A percentile compares a stretch with the other conserved stretches of the same genome.
phyloP scores from a whole-genome alignment of 92 coral and sea anemone genomes.

The Zoanthus solanderi region DNA sequence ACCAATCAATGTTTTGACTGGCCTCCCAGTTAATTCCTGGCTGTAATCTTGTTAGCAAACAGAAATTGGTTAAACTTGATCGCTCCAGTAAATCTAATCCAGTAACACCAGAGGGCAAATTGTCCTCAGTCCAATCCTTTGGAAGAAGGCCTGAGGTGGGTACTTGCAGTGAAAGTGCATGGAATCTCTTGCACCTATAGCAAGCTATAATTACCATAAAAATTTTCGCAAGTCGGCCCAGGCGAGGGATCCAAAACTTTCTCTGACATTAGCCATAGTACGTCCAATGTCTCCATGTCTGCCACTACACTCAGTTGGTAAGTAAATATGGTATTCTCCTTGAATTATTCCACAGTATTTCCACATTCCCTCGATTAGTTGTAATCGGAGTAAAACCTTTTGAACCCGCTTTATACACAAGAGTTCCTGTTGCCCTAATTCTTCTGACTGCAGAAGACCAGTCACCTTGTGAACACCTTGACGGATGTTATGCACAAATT shows the following conservation, averaged over 20 bases:
- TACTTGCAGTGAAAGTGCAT: background rate
- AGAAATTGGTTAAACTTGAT: background rate
- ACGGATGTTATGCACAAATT: too few species aligned
- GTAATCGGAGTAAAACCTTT: background rate
- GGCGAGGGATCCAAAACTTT: background rate
- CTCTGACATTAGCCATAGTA: background rate
- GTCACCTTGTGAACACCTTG: too few species aligned
- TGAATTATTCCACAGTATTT: background rate
- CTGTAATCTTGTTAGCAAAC: background rate
- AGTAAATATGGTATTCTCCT: background rate
- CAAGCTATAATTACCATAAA: background rate
- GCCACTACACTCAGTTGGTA: background rate
- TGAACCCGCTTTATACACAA: background rate
- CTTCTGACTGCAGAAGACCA: background rate
- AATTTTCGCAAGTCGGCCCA: background rate
- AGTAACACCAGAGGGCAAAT: background rate
- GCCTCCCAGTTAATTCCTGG: too few species aligned
- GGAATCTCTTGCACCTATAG: conserved; percentile 3
- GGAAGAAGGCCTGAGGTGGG: background rate
- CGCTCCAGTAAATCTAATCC: background rate
- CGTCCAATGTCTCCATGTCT: background rate
- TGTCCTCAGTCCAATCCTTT: background rate
- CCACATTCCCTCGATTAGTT: background rate
- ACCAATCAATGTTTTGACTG: background rate
- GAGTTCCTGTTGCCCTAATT: background rate